Evolutionary conservation across 2,797 vertebrate genomes (phyloP), one percentile per base, ranked within the genome.

Genomic region (Myoxocephalus aenaeus): DNA sequence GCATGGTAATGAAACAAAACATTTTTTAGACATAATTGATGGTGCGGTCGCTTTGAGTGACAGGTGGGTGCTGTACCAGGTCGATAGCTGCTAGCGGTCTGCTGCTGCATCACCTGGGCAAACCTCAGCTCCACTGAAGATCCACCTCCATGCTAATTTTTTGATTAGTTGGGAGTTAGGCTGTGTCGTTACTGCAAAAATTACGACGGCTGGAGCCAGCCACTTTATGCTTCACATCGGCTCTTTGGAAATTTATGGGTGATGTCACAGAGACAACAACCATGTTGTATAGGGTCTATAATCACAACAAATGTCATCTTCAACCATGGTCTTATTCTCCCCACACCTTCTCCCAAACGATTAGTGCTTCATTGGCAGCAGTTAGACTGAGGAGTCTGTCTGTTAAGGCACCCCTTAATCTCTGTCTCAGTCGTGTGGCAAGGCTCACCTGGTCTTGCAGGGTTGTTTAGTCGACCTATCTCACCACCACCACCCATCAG

Each of bases 401-500:
- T 63, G 13, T 50, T 50, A 46, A 29, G 42, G 48, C 44, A 51
- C 34, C 13, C 18, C 40, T 70, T 76, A 14, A 77, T 72, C 62
- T 75, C 48, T 70, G 25, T 65, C 36, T 65, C 14, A 32, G 36
- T 53, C 34, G 12, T 62, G 22, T 46, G 34, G 15, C 38, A 32
- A 36, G 22, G 27, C 65, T 75, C 71, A 75, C 61, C 73, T 59
- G 34, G 57, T 73, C 73, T 69, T 81, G 67, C 44, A 61, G 73
- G 25, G 42, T 59, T 67, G 63, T 78, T 85, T 48, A 69, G 61
- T 80, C 65, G 68, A 32, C 77, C 69, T 25, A 46, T 77, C 17
- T 68, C 69, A 76, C 50, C 75, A 62, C 56, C 68, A 50, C 73
- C 75, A 84, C 75, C 67, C 73, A 71, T 68, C 51, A 27, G 77